phyloP scores from a whole-genome alignment of 35 echinoderm and acorn worm species.

The Heliocidaris tuberculata region DNA sequence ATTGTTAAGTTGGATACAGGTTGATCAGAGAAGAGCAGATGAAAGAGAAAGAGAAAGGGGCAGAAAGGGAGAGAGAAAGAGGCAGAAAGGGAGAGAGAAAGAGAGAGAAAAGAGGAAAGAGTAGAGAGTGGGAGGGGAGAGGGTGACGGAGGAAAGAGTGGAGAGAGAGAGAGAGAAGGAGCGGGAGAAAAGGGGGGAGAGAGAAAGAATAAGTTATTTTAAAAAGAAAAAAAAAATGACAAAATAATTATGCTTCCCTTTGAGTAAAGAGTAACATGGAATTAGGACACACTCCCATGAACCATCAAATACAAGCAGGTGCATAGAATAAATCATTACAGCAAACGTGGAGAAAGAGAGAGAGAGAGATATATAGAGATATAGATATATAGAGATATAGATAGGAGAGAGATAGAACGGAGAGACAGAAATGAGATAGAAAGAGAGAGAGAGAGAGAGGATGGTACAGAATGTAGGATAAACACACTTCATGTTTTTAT shows the following conservation, averaged over 20 bases:
- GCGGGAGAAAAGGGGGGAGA: background rate
- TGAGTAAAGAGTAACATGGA: no score
- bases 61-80: background rate
- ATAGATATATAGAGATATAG: background rate
- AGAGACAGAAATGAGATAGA: background rate
- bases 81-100: background rate
- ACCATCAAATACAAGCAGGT: constrained; percentile 1
- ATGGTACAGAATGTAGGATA: background rate
- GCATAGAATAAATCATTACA: constrained; percentile 1
- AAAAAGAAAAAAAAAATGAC: background rate
- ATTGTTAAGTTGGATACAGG: background rate
- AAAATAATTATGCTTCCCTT: background rate
- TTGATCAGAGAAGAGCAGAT: background rate
- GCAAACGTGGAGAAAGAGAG: background rate
- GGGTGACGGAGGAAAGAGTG: background rate
- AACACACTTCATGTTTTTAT: constrained; percentile 28
- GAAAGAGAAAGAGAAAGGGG: background rate
- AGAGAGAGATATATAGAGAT: background rate
- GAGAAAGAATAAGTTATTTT: background rate
- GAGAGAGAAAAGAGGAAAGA: background rate
- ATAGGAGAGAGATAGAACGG: background rate
- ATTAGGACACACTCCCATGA: background rate
- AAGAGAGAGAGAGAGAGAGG: background rate
- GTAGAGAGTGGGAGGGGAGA: background rate
- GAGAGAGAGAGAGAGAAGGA: background rate